Evolutionary conservation across 2,113 vertebrate species (phyloP).

Genomic region (Leptobrachium leishanense): DNA sequence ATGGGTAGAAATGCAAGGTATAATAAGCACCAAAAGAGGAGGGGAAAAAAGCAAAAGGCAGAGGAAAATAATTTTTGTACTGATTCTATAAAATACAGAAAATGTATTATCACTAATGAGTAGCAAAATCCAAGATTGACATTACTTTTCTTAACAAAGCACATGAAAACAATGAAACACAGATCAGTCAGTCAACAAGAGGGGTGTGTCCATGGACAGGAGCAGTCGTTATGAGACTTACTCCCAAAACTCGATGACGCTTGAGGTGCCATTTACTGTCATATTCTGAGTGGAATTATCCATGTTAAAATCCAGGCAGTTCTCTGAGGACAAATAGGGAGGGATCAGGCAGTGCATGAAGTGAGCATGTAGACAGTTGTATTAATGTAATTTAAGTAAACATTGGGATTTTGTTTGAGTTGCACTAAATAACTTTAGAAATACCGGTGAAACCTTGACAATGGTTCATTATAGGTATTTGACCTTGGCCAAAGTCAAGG

Average conservation of each 20-base stretch:
- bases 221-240: conserved; percentile 62
- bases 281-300: conserved; percentile 55
- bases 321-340: conserved; percentile 59
- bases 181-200: background rate
- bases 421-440: background rate
- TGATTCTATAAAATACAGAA: too few relatives aligned
- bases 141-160: background rate
- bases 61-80: too few relatives aligned
- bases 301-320: conserved; percentile 73
- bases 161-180: background rate
- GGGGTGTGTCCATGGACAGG: background rate
- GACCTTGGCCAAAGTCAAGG: too few relatives aligned
- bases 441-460: too few relatives aligned
- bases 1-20: too few relatives aligned
- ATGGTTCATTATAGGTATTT: too few relatives aligned
- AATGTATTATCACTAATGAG: too few relatives aligned
- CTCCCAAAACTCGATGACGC: conserved; percentile 92
- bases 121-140: too few relatives aligned
- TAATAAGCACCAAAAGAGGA: too few relatives aligned
- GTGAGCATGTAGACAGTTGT: background rate
- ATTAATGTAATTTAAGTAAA: too few relatives aligned
- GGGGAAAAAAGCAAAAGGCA: too few relatives aligned
- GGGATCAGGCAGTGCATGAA: background rate
- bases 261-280: conserved; percentile 72
- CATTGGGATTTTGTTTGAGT: too few relatives aligned